A percentile compares a stretch with the other conserved stretches of the same genome.
Evolutionary conservation across 2,797 vertebrate genomes (phyloP).

Genomic region (Emydoidea blandingii): DNA sequence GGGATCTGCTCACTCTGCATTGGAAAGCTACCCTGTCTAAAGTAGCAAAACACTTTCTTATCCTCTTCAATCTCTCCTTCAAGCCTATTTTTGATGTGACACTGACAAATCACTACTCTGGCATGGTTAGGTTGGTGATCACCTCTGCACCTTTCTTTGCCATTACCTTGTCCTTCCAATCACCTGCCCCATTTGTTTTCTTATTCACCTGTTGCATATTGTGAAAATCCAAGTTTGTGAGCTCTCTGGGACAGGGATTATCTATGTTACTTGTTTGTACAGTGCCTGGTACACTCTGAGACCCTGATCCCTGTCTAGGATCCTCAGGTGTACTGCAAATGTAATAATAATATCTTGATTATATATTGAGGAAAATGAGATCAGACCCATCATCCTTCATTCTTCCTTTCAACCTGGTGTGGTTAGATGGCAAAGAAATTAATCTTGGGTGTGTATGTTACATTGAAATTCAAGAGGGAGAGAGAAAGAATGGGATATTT

Average conservation of each 20-base stretch:
- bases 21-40: neutral
- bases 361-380: neutral
- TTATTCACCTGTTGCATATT: neutral
- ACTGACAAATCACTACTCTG: neutral
- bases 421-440: accelerated
- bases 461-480: neutral
- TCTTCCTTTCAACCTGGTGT: neutral
- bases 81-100: neutral
- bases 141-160: neutral
- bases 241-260: neutral
- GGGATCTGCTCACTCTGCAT: neutral
- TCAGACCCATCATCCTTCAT: neutral
- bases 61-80: neutral
- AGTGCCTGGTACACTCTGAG: neutral
- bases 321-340: neutral
- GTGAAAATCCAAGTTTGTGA: neutral
- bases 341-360: neutral
- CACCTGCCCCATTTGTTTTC: neutral
- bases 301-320: neutral
- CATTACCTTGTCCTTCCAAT: neutral
- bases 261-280: neutral
- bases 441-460: neutral
- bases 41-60: neutral
- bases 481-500: neutral
- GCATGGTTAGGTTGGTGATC: neutral